Percentiles rank a stretch among this genome's conserved stretches.
Conservation (phyloP, 1,140 invertebrate species). For the Musca vetustissima region DNA sequence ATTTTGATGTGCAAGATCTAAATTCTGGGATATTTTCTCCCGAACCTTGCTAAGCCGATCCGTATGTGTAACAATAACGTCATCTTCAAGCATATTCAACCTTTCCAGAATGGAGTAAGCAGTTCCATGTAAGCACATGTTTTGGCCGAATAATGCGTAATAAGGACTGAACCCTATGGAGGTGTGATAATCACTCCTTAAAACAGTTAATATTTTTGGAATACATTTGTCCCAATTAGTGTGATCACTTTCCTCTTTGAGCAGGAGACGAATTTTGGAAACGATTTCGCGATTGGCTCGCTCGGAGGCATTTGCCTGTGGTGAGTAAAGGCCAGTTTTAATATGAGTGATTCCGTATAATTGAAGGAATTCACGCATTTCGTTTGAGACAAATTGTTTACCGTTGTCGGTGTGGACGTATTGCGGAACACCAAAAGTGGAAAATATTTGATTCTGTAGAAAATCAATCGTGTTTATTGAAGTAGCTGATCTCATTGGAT, state of each 20-base stretch:
- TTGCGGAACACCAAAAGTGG: neutral
- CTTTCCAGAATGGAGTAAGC: neutral
- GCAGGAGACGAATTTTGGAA: neutral
- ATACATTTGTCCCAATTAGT: neutral
- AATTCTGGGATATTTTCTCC: neutral
- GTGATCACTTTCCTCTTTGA: neutral
- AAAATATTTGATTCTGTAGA: neutral
- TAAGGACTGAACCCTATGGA: neutral
- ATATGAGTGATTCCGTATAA: neutral
- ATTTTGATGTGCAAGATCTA: neutral
- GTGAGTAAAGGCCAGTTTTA: neutral
- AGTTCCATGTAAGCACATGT: neutral
- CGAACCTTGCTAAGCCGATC: neutral
- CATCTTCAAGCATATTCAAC: neutral
- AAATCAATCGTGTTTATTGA: neutral
- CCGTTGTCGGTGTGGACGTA: conserved; percentile 10
- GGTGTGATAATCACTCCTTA: neutral
- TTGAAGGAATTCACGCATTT: neutral
- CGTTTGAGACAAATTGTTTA: conserved; percentile 13
- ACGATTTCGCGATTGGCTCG: neutral
- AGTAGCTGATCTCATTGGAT: neutral
- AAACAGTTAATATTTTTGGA: neutral
- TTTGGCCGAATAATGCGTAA: conserved; percentile 11
- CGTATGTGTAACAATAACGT: neutral
- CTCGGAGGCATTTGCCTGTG: neutral